phyloP scores from a whole-genome alignment of 2,797 vertebrate species.

The Danio jaintianensis region DNA sequence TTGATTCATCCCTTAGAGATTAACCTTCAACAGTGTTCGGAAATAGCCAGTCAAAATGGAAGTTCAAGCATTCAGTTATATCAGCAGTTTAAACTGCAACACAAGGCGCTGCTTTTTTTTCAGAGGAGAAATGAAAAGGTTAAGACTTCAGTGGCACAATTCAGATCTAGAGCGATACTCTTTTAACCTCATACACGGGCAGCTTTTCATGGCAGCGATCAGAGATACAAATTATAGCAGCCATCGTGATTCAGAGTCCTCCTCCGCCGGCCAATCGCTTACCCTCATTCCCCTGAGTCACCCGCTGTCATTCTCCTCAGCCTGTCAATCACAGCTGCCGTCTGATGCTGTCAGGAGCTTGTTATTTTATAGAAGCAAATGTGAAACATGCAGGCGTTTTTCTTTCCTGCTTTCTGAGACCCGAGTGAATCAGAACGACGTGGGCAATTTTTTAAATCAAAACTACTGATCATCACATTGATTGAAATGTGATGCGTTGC shows the following conservation, averaged over 20 bases:
- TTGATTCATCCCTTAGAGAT: no score
- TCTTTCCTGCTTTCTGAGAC: neutral
- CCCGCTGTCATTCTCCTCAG: conserved; percentile 5
- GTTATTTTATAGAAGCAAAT: conserved; percentile 14
- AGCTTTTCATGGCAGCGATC: conserved; percentile 20
- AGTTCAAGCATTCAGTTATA: neutral
- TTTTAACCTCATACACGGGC: conserved; percentile 41
- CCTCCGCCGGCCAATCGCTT: conserved; percentile 40
- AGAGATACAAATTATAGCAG: conserved; percentile 37
- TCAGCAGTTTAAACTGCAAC: neutral
- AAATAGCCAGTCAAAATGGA: neutral
- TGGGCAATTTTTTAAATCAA: conserved; percentile 8
- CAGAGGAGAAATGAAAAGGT: conserved; percentile 26
- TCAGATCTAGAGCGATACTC: conserved; percentile 23
- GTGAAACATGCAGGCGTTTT: neutral
- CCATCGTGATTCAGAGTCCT: conserved; percentile 38
- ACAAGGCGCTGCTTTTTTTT: neutral
- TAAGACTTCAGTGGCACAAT: conserved; percentile 14
- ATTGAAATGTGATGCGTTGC: neutral
- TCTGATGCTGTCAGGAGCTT: conserved; percentile 3
- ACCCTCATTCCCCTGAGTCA: conserved; percentile 24
- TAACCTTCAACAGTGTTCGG: neutral
- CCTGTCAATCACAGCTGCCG: conserved; percentile 33
- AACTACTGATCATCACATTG: neutral
- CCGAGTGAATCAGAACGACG: neutral